Percentiles rank a stretch among this genome's conserved stretches.
These are phyloP conservation scores for Microplitis manilae DNA, from an alignment of 2,888 invertebrate genomes.

Conservation along the genomic window DNA sequence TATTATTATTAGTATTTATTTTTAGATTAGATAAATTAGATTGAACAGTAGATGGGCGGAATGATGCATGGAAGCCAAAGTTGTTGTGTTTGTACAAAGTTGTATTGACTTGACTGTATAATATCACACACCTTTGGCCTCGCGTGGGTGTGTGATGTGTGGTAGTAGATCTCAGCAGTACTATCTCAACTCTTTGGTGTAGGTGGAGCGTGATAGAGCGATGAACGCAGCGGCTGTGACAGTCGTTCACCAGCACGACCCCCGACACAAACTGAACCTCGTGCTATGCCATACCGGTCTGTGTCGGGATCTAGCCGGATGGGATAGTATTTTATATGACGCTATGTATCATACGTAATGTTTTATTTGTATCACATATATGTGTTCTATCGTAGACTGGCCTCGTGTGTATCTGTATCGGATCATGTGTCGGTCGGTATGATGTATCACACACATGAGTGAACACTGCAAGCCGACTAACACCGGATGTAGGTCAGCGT, in stretches of 20 bases:
- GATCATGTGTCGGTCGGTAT: conserved; percentile 13
- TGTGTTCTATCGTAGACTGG: neutral
- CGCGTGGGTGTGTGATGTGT: neutral
- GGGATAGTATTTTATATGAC: conserved; percentile 2
- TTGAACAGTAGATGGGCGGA: neutral
- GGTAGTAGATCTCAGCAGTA: too few relatives aligned
- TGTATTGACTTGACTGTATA: neutral
- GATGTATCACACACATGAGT: conserved; percentile 10
- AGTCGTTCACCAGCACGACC: neutral
- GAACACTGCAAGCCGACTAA: conserved; percentile 30
- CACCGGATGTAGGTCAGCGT: conserved; percentile 66
- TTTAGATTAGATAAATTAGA: neutral
- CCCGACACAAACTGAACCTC: neutral
- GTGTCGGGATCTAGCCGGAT: neutral
- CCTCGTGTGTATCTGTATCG: neutral
- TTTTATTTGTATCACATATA: neutral
- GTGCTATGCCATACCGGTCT: too few relatives aligned
- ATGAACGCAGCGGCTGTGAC: conserved; percentile 1
- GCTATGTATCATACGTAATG: neutral
- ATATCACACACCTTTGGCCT: neutral
- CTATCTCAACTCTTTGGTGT: neutral
- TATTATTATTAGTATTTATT: too few relatives aligned
- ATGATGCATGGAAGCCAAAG: neutral
- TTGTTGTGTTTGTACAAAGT: neutral
- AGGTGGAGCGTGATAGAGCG: conserved; percentile 9